A percentile compares a stretch with the other conserved stretches of the same genome.
Conservation (phyloP, 2,888 invertebrate genomes). For the Xanthia togata region DNA sequence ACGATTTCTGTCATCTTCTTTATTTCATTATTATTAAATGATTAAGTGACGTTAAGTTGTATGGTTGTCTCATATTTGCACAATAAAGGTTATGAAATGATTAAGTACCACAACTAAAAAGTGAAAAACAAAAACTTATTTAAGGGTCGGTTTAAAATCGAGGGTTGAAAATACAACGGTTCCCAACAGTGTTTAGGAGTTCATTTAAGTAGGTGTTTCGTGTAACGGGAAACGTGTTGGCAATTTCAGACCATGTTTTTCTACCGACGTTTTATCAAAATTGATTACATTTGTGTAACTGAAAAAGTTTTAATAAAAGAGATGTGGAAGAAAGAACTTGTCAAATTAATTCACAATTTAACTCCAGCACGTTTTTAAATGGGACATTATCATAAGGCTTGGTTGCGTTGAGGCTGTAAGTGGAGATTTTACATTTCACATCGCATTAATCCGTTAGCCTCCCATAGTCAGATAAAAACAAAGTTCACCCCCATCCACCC, state of each 20-base stretch:
- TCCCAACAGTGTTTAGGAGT: not conserved
- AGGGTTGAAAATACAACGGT: no score
- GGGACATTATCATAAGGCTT: not conserved
- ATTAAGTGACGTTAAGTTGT: no score
- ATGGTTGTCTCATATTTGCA: no score
- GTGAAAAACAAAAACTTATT: no score
- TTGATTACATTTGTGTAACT: not conserved
- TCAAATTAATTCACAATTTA: no score
- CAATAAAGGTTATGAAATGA: no score
- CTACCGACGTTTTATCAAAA: not conserved
- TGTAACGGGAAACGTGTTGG: not conserved
- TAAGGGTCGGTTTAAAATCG: no score
- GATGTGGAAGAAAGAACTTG: no score
- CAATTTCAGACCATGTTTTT: not conserved
- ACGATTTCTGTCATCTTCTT: no score
- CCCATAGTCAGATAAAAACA: constrained; percentile 47
- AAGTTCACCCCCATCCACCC: constrained; percentile 27
- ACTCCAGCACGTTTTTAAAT: no score
- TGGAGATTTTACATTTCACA: not conserved
- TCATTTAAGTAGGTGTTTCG: not conserved
- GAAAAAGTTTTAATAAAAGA: not conserved
- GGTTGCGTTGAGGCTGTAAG: not conserved
- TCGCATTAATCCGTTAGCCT: not conserved
- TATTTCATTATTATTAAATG: no score
- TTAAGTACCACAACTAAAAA: no score